These are phyloP conservation scores for Cettia cetti DNA, from an alignment of 2,113 vertebrate genomes.

Conservation along the genomic window DNA sequence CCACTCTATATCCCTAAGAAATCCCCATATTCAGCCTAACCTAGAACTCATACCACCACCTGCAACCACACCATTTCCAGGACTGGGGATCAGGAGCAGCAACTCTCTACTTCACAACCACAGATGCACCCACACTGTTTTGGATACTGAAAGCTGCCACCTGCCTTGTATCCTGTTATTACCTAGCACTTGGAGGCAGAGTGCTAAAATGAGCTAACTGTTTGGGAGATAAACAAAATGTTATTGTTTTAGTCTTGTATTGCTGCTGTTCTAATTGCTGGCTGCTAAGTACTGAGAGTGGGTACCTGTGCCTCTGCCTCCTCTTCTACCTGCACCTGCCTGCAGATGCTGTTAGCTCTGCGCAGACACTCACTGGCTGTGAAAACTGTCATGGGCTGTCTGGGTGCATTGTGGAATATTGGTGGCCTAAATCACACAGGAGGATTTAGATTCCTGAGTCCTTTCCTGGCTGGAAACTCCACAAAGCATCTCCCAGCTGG, in stretches of 20 bases:
- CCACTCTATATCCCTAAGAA: not conserved
- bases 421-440: not conserved
- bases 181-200: not conserved
- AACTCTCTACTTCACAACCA: not conserved
- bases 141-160: not conserved
- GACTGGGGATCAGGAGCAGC: not conserved
- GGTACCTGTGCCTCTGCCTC: not conserved
- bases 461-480: not conserved
- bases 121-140: not conserved
- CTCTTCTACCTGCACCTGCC: not conserved
- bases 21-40: not conserved
- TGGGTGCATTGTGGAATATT: not conserved
- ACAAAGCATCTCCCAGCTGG: not conserved
- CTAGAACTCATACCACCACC: not conserved
- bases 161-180: not conserved
- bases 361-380: too few relatives aligned
- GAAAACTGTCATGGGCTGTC: not conserved
- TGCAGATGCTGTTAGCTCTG: not conserved
- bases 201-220: slow-evolving; percentile 1
- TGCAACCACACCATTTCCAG: not conserved
- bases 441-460: not conserved
- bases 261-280: not conserved
- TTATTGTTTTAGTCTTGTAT: not conserved
- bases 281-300: not conserved
- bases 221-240: not conserved